phyloP scores from a whole-genome alignment of 1,140 invertebrate genomes.

The Neodiprion pinetum region DNA sequence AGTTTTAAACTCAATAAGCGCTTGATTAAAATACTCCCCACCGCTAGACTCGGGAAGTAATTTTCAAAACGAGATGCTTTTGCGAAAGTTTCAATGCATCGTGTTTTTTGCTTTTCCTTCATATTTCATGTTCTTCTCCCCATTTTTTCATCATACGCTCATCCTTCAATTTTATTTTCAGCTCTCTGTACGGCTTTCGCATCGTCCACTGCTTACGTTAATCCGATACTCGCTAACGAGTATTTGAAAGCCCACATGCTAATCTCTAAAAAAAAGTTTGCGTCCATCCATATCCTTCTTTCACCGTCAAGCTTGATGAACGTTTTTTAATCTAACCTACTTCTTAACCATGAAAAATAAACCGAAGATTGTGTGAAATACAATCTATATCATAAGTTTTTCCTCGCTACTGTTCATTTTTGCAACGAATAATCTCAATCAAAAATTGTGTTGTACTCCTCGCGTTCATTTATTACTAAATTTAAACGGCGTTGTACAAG shows the following conservation, averaged over 20 bases:
- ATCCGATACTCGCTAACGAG: constrained; percentile 1
- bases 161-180: constrained; percentile 16
- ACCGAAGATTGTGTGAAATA: too few relatives aligned
- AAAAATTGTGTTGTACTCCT: too few relatives aligned
- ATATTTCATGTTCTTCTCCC: constrained; percentile 21
- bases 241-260: background rate
- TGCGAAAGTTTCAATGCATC: constrained; percentile 43
- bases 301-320: background rate
- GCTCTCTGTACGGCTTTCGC: background rate
- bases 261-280: too few relatives aligned
- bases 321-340: background rate
- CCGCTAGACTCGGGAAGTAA: constrained; percentile 32
- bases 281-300: background rate
- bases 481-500: too few relatives aligned
- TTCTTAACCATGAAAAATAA: background rate
- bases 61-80: constrained; percentile 50
- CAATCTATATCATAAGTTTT: background rate
- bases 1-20: constrained; percentile 49
- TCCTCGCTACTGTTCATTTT: background rate
- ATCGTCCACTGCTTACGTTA: background rate
- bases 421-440: background rate
- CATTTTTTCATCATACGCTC: constrained; percentile 25
- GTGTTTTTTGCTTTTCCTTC: constrained; percentile 27
- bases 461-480: too few relatives aligned
- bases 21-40: constrained; percentile 51